Conservation (phyloP, 2,797 vertebrate species). For the Natrix natrix region DNA sequence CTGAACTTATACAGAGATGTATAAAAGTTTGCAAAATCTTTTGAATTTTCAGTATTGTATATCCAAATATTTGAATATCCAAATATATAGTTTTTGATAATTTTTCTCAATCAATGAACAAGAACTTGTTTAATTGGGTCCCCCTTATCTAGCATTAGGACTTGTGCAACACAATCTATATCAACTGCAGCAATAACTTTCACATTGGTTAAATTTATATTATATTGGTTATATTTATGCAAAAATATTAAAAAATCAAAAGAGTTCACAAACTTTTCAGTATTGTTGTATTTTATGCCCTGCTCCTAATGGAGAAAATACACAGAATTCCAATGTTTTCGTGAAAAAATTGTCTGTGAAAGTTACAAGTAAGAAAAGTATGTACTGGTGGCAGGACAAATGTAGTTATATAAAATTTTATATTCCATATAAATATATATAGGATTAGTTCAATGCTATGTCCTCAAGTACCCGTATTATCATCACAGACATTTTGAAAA, state of each 20-base stretch:
- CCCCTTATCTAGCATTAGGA: neutral
- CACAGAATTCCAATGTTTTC: neutral
- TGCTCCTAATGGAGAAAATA: neutral
- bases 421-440: neutral
- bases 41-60: neutral
- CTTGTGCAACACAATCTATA: neutral
- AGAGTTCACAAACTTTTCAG: neutral
- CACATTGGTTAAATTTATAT: neutral
- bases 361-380: neutral
- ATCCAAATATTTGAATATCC: neutral
- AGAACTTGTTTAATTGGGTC: neutral
- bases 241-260: neutral
- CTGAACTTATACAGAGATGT: neutral
- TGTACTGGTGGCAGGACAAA: neutral
- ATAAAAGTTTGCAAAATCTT: neutral
- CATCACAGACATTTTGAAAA: neutral
- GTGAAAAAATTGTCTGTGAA: neutral
- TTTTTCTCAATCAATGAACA: neutral
- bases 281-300: neutral
- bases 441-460: neutral
- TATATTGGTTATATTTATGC: neutral
- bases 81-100: neutral
- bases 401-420: neutral
- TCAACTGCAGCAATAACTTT: neutral
- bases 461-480: neutral